Conservation (phyloP, 2,113 vertebrate species). For the Microtus montanus region DNA sequence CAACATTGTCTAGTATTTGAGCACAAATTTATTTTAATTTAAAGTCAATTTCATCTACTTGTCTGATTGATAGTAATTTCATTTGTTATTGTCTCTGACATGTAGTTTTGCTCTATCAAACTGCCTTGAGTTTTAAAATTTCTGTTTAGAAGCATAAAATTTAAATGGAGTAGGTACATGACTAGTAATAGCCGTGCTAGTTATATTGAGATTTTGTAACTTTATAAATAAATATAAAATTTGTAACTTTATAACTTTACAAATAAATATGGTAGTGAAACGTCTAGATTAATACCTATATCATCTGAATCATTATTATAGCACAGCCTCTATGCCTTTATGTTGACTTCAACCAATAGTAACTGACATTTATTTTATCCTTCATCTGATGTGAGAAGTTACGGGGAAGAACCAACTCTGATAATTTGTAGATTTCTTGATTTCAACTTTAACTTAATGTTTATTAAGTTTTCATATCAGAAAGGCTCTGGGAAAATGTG, state of each 20-base stretch:
- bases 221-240: background rate
- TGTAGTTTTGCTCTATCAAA: background rate
- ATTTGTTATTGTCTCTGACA: background rate
- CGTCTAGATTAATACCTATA: background rate
- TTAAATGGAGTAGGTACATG: background rate
- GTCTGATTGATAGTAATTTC: background rate
- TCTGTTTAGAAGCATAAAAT: background rate
- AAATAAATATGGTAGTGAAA: background rate
- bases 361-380: background rate
- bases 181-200: background rate
- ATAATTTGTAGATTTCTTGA: background rate
- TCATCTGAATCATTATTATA: background rate
- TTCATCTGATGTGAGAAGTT: background rate
- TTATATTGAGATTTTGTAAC: background rate
- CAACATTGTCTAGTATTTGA: background rate
- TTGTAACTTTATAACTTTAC: background rate
- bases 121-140: conserved; percentile 29
- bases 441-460: conserved; percentile 16
- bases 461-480: background rate
- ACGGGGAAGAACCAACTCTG: background rate
- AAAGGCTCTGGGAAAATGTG: background rate
- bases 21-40: background rate
- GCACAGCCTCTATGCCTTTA: background rate
- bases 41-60: background rate
- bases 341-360: background rate